Conservation (phyloP, 1,140 invertebrate genomes). For the Psilanteris sp. region DNA sequence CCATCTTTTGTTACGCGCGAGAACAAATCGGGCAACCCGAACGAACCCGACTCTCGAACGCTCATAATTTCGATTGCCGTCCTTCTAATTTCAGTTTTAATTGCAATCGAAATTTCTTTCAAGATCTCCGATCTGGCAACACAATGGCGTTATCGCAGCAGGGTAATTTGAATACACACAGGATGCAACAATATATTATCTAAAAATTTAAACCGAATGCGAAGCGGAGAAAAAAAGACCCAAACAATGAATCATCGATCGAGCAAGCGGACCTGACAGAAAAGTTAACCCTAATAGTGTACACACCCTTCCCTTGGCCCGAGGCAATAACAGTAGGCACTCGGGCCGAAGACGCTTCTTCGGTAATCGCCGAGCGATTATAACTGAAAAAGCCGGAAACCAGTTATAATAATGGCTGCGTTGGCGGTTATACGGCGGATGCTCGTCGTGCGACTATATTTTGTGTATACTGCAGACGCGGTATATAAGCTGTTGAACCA, state of each 20-base stretch:
- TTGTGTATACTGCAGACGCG: slow-evolving; percentile 26
- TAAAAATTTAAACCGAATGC: slow-evolving; percentile 2
- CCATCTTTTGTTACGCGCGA: too few species aligned
- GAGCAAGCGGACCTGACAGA: slow-evolving; percentile 43
- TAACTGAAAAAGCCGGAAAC: slow-evolving; percentile 80
- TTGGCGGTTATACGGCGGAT: slow-evolving; percentile 56
- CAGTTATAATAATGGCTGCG: slow-evolving; percentile 73
- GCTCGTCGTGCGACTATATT: slow-evolving; percentile 45
- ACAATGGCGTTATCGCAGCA: too few species aligned
- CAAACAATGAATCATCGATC: slow-evolving; percentile 54
- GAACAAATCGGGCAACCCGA: too few species aligned
- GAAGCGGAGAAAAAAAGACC: slow-evolving; percentile 4
- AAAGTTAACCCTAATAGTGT: slow-evolving; percentile 69
- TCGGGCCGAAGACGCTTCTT: slow-evolving; percentile 75
- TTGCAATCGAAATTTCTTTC: too few species aligned
- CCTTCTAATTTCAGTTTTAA: too few species aligned
- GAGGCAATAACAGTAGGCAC: slow-evolving; percentile 77
- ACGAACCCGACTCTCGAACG: too few species aligned
- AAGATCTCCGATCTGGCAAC: too few species aligned
- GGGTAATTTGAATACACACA: too few species aligned
- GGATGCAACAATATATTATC: not conserved
- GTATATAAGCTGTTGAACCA: slow-evolving; percentile 43
- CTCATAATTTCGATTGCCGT: too few species aligned
- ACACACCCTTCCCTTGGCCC: slow-evolving; percentile 67
- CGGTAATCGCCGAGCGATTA: slow-evolving; percentile 77